Conservation (phyloP, 30 jellyfish, hydroid and myxozoan species). For the Phacellophora camtschatica region DNA sequence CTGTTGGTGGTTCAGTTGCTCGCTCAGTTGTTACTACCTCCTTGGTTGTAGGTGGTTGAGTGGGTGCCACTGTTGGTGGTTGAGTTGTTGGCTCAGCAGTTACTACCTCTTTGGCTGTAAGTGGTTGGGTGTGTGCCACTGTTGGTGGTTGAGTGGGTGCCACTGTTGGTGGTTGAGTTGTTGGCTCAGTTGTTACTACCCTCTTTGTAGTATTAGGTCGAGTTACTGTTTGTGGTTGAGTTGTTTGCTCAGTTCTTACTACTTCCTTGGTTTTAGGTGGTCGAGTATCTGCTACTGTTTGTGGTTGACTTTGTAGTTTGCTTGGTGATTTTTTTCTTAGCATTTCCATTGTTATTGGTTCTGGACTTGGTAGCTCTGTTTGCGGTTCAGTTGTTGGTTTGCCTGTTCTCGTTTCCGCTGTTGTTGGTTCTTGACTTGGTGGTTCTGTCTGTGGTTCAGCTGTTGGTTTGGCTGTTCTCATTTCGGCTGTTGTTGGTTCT, state of each 20-base stretch:
- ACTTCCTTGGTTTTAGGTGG: neutral
- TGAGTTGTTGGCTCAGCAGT: neutral
- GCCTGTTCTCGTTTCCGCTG: neutral
- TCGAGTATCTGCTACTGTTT: neutral
- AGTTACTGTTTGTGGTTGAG: neutral
- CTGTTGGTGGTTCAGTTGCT: neutral
- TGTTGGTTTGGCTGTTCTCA: neutral
- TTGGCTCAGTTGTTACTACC: neutral
- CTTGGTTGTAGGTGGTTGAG: neutral
- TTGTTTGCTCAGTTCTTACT: neutral
- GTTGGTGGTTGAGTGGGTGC: neutral
- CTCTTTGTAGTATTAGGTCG: neutral
- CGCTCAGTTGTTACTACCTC: neutral
- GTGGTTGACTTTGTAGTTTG: neutral
- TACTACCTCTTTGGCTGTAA: neutral
- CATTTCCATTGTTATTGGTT: neutral
- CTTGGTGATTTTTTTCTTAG: neutral
- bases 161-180: neutral
- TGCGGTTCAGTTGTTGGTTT: neutral
- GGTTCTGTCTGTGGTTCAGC: neutral
- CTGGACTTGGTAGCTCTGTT: neutral
- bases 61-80: neutral
- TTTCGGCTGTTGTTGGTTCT: neutral
- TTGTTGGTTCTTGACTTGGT: neutral
- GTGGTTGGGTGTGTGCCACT: neutral